Conservation (phyloP, 1,140 invertebrate genomes). For the Drosophila takahashii region DNA sequence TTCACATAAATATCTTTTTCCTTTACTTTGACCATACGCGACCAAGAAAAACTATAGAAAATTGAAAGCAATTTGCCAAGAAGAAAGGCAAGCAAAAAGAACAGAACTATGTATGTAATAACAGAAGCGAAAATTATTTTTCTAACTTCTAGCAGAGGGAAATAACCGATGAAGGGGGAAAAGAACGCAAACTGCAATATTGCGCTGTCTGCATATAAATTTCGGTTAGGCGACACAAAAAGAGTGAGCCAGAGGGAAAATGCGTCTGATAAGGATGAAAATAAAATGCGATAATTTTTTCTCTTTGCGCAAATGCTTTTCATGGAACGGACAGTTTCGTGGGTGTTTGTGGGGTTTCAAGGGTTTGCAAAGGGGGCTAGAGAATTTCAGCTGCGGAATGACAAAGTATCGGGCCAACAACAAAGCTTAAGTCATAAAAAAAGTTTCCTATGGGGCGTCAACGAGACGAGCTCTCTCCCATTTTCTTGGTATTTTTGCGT, state of each 20-base stretch:
- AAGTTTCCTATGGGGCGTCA: conserved; percentile 50
- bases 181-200: conserved; percentile 46
- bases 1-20: conserved; percentile 29
- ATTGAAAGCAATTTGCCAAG: conserved; percentile 59
- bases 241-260: conserved; percentile 29
- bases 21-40: conserved; percentile 4
- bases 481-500: conserved; percentile 16
- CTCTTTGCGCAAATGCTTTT: conserved; percentile 24
- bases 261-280: conserved; percentile 62
- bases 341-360: not conserved
- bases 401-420: conserved; percentile 45
- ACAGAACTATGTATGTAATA: conserved; percentile 35
- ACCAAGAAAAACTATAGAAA: conserved; percentile 37
- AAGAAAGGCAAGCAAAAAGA: conserved; percentile 24
- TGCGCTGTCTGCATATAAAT: conserved; percentile 65
- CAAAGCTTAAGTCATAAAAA: conserved; percentile 57
- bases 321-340: conserved; percentile 11
- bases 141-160: conserved; percentile 11
- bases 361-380: not conserved
- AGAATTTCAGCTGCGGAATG: conserved; percentile 25
- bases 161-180: not conserved
- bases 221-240: conserved; percentile 36
- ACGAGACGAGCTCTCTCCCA: conserved; percentile 40
- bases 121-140: conserved; percentile 58
- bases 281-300: conserved; percentile 65